phyloP scores from a whole-genome alignment of 37 sponge, comb jelly and placozoan species.

The Cladorhizidae sp. region DNA sequence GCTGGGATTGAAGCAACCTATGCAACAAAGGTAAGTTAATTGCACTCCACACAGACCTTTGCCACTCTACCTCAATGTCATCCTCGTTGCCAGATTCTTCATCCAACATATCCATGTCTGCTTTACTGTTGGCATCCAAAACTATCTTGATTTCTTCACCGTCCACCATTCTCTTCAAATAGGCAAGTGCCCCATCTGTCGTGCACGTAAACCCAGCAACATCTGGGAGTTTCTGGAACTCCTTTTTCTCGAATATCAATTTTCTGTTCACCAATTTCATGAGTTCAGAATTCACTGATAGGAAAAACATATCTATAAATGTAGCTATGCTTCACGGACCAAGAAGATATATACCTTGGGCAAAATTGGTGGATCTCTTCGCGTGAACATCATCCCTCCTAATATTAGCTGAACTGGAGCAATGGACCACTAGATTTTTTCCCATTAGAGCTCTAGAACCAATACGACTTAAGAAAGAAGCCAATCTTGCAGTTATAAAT shows the following conservation, averaged over 20 bases:
- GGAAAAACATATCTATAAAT: not conserved
- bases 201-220: constrained; percentile 20
- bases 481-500: too few relatives aligned
- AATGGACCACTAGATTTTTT: too few relatives aligned
- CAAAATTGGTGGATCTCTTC: too few relatives aligned
- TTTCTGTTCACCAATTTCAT: constrained; percentile 22
- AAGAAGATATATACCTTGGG: too few relatives aligned
- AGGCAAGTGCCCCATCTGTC: constrained; percentile 31
- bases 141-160: constrained; percentile 41
- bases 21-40: not conserved
- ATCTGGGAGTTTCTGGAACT: constrained; percentile 7
- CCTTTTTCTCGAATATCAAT: constrained; percentile 14
- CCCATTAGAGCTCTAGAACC: too few relatives aligned
- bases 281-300: constrained; percentile 9
- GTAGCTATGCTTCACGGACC: too few relatives aligned
- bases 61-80: constrained; percentile 4
- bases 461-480: too few relatives aligned
- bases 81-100: not conserved
- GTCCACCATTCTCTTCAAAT: constrained; percentile 8
- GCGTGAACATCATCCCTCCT: too few relatives aligned
- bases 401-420: too few relatives aligned
- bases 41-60: not conserved
- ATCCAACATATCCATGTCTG: constrained; percentile 19
- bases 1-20: constrained; percentile 55
- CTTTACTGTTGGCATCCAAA: constrained; percentile 50